Percentiles rank a stretch among this genome's conserved stretches.
Conservation (phyloP, 2,113 vertebrate genomes). For the Noctilio leporinus region DNA sequence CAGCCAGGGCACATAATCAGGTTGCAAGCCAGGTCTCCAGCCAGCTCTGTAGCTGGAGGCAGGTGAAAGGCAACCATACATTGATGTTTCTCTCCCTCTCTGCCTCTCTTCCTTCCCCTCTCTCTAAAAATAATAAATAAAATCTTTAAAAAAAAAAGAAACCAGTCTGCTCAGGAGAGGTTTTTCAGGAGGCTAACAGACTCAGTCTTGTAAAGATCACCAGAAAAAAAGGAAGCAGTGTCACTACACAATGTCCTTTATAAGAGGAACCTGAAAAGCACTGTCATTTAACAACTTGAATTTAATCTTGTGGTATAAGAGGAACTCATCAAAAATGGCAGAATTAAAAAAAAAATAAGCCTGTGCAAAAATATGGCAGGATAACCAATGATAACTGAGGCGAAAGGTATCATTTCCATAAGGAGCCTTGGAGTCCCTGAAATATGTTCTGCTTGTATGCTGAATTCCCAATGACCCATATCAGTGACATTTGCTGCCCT, state of each 20-base stretch:
- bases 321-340: not conserved
- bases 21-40: too few relatives aligned
- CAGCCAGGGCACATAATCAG: too few relatives aligned
- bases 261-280: not conserved
- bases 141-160: too few relatives aligned
- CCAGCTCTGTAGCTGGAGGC: too few relatives aligned
- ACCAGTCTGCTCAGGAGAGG: not conserved
- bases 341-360: conserved; percentile 5
- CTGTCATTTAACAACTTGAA: not conserved
- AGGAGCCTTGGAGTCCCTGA: not conserved
- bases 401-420: conserved; percentile 1
- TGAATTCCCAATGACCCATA: not conserved
- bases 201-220: not conserved
- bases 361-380: not conserved
- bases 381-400: not conserved
- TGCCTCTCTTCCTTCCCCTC: too few relatives aligned
- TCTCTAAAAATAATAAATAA: too few relatives aligned
- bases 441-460: not conserved
- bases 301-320: not conserved
- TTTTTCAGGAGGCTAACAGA: not conserved
- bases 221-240: not conserved
- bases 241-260: not conserved
- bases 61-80: too few relatives aligned
- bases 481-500: not conserved
- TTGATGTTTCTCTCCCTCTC: too few relatives aligned